Base-by-base conservation (phyloP, 2,797 vertebrate genomes). In the Spheniscus humboldti region DNA sequence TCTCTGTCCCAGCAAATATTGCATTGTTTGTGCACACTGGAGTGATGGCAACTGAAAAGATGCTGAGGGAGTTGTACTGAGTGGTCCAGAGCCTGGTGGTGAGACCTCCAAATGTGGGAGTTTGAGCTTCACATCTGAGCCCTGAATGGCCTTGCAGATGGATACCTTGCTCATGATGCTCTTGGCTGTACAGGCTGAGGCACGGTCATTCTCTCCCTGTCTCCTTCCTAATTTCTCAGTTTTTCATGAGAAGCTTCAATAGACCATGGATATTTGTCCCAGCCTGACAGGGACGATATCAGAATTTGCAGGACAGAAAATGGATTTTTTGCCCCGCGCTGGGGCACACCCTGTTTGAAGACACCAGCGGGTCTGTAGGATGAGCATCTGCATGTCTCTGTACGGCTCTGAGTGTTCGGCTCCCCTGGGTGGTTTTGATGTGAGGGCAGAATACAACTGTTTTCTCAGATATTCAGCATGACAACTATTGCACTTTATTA, bases 401-500 rank as follows among this genome's bases (percentile, higher is more conserved):
- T 14, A 25, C 45, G 43, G 10, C 48, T 74, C 3, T 0, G 12
- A 62, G 10, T 6, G 27, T 79, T 63, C 7, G 66, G 27, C n/a
- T 96, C 50, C 57, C 25, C 23, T 0, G 43, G 62, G 31, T 41
- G 41, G 3, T 85, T 91, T 72, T 79, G 71, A 55, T 22, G n/a
- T 45, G 79, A 81, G 52, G 84, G 83, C 60, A 66, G 71, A 75
- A 68, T 53, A 30, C 10, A 47, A 73, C 35, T 59, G 67, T 37
- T 77, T n/a, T 17, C 71, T 86, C 78, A 72, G 53, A 73, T 76
- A 90, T 81, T 80, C 76, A 89, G 18, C 31, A 27, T 74, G 89
- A 79, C 75, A 91, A 76, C 86, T 91, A 41, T 41, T 87, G 82
- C 82, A 82, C 71, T 95, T 91, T 43, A 9, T 87, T 90, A 88